Conservation (phyloP, 1,140 invertebrate species). For the Drosophila ercepeae region DNA sequence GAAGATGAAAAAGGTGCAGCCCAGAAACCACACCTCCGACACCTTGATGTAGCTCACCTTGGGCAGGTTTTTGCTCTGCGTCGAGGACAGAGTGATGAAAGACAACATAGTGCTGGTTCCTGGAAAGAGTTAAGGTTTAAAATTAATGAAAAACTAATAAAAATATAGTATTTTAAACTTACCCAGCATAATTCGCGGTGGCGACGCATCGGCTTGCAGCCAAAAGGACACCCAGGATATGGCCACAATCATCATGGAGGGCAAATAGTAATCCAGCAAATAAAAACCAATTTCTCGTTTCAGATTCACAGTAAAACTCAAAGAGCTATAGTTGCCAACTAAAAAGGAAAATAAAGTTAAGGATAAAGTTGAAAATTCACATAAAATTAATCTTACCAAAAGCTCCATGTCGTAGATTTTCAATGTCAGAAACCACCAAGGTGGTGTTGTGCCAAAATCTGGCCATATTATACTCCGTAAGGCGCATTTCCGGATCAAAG, state of each 20-base stretch:
- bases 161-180: slow-evolving; percentile 57
- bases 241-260: slow-evolving; percentile 94
- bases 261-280: slow-evolving; percentile 94
- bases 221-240: slow-evolving; percentile 96
- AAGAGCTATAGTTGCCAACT: slow-evolving; percentile 92
- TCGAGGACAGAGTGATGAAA: slow-evolving; percentile 93
- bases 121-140: slow-evolving; percentile 49
- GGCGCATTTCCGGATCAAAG: slow-evolving; percentile 90
- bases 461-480: slow-evolving; percentile 91
- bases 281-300: slow-evolving; percentile 94
- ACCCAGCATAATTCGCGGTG: slow-evolving; percentile 92
- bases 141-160: neutral
- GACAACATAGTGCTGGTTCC: slow-evolving; percentile 93
- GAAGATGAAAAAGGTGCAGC: slow-evolving; percentile 93
- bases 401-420: slow-evolving; percentile 87
- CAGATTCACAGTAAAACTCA: slow-evolving; percentile 91
- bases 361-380: neutral
- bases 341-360: slow-evolving; percentile 8
- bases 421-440: slow-evolving; percentile 85
- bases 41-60: slow-evolving; percentile 96
- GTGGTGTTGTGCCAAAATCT: slow-evolving; percentile 89
- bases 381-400: slow-evolving; percentile 85
- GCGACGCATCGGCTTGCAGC: slow-evolving; percentile 93
- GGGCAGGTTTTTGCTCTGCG: slow-evolving; percentile 90
- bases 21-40: slow-evolving; percentile 94